Percentiles rank a stretch among this genome's conserved stretches.
These are phyloP conservation scores for Psittacula echo DNA, from an alignment of 2,797 vertebrate species.

Conservation along the genomic window DNA sequence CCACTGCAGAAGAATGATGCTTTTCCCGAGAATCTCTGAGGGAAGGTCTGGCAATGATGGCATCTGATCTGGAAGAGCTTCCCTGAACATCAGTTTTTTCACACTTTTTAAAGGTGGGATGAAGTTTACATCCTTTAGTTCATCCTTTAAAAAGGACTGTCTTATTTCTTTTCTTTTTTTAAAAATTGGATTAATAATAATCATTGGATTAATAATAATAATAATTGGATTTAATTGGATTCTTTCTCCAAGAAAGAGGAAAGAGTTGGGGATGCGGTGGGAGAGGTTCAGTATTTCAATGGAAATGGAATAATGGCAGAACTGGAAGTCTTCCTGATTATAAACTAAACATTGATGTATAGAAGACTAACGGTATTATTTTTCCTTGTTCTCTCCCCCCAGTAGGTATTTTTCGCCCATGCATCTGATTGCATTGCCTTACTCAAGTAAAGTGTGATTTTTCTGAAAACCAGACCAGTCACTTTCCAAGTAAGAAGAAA, in stretches of 20 bases:
- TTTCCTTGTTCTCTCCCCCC: not conserved
- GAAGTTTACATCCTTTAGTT: not conserved
- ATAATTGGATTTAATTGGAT: not conserved
- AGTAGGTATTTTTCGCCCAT: not conserved
- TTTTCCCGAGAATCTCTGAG: not conserved
- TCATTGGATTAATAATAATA: no score
- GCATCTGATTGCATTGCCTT: not conserved
- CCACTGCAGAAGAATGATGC: not conserved
- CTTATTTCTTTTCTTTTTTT: not conserved
- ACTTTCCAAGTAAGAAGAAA: constrained; percentile 76
- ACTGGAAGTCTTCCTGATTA: not conserved
- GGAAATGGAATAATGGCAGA: not conserved
- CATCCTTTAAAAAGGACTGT: not conserved
- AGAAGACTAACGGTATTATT: not conserved
- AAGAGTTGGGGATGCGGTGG: not conserved
- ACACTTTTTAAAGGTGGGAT: not conserved
- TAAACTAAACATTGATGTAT: not conserved
- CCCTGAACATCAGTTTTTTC: not conserved
- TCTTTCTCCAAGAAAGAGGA: not conserved
- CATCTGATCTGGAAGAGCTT: not conserved
- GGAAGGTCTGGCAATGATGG: not conserved
- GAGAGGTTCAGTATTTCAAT: not conserved
- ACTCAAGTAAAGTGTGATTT: constrained; percentile 17
- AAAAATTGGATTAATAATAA: no score
- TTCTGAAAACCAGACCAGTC: constrained; percentile 22